A percentile compares a stretch with the other conserved stretches of the same genome.
These are phyloP conservation scores for Gymnocheta viridis DNA, from an alignment of 2,888 invertebrate genomes.

Conservation along the genomic window DNA sequence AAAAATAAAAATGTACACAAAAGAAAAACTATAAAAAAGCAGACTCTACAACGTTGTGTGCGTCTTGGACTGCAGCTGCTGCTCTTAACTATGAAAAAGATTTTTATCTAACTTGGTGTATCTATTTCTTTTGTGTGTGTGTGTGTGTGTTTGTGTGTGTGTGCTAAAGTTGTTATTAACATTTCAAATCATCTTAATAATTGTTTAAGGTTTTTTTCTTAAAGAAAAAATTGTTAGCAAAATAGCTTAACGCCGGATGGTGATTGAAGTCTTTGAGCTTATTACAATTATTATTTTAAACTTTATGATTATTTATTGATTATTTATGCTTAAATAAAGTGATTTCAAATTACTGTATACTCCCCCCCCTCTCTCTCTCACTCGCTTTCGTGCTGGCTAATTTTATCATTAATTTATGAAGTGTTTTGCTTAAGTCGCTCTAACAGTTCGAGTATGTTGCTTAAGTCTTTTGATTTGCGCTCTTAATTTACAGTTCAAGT, in stretches of 20 bases:
- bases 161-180: constrained; percentile 28
- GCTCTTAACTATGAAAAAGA: background rate
- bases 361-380: background rate
- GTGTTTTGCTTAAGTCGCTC: constrained; percentile 7
- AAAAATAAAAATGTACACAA: constrained; percentile 4
- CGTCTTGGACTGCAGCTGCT: constrained; percentile 1
- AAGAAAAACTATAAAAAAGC: constrained; percentile 9
- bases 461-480: constrained; percentile 44
- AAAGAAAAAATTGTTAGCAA: background rate
- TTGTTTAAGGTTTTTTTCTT: background rate
- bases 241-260: background rate
- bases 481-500: constrained; percentile 25
- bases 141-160: too few species aligned
- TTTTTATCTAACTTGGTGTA: constrained; percentile 16
- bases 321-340: background rate
- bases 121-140: background rate
- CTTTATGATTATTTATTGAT: background rate
- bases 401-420: background rate
- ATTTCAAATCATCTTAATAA: constrained; percentile 32
- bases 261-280: background rate
- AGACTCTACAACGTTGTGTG: constrained; percentile 2
- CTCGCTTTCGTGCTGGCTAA: background rate
- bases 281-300: background rate
- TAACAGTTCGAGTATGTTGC: background rate
- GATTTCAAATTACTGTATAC: background rate